These are phyloP conservation scores for Holothuria glaberrima DNA, from an alignment of 35 echinoderm and acorn worm genomes.

Conservation along the genomic window DNA sequence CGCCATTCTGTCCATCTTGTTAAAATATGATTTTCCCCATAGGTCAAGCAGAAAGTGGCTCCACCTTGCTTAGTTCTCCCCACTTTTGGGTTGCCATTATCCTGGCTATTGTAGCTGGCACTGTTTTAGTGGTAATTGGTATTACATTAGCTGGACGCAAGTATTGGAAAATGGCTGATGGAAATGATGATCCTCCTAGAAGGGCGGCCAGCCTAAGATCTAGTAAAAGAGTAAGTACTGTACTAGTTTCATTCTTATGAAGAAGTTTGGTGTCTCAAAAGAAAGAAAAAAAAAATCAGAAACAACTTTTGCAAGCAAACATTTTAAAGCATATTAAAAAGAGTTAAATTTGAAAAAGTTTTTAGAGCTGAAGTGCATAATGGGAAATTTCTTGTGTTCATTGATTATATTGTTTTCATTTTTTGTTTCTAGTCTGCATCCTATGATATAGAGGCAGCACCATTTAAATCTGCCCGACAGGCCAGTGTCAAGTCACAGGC, in stretches of 20 bases:
- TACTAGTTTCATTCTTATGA: too few relatives aligned
- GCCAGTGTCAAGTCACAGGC: conserved; percentile 48
- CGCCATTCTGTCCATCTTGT: too few relatives aligned
- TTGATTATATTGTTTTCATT: too few relatives aligned
- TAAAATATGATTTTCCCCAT: not conserved
- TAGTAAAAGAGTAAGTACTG: conserved; percentile 23
- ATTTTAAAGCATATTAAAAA: too few relatives aligned
- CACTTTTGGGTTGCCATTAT: conserved; percentile 38
- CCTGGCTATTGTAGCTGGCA: conserved; percentile 15
- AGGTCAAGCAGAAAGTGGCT: conserved; percentile 8
- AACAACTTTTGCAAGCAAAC: too few relatives aligned
- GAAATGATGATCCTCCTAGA: not conserved
- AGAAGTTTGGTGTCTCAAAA: too few relatives aligned
- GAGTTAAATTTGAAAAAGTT: too few relatives aligned
- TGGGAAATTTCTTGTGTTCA: too few relatives aligned
- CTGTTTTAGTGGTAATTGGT: conserved; percentile 6
- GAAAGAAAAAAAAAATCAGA: too few relatives aligned
- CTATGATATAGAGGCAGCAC: not conserved
- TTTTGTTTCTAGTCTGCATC: too few relatives aligned
- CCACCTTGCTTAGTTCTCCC: not conserved
- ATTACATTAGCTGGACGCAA: conserved; percentile 24
- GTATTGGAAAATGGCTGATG: conserved; percentile 24
- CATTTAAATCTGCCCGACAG: not conserved
- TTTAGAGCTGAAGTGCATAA: too few relatives aligned
- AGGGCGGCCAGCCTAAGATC: not conserved